Evolutionary conservation across 2,888 invertebrate species (phyloP).

Genomic region (Nomada ferruginata): DNA sequence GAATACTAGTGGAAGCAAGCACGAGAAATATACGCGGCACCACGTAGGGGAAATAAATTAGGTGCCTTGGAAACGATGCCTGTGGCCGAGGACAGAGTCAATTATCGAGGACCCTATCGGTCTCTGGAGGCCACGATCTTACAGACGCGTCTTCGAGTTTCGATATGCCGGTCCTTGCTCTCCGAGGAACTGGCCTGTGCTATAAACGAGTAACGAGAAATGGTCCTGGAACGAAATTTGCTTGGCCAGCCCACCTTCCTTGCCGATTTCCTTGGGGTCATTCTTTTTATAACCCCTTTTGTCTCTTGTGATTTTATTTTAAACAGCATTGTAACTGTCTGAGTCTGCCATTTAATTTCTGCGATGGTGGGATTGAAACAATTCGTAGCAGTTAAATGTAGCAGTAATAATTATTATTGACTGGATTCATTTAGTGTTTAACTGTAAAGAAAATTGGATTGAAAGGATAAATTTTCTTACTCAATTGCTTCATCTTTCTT

Average conservation of each 20-base stretch:
- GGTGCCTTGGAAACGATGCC: conserved; percentile 69
- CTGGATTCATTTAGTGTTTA: too few relatives aligned
- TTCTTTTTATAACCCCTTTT: not conserved
- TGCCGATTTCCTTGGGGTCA: not conserved
- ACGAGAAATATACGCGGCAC: conserved; percentile 68
- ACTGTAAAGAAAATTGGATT: too few relatives aligned
- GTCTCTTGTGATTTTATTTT: too few relatives aligned
- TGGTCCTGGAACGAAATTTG: conserved; percentile 22
- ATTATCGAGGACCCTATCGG: conserved; percentile 75
- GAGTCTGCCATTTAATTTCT: too few relatives aligned
- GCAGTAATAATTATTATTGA: too few relatives aligned
- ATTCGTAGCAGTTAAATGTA: too few relatives aligned
- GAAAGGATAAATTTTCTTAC: too few relatives aligned
- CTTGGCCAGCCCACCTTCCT: not conserved
- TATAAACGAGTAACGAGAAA: conserved; percentile 43
- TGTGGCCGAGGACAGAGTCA: conserved; percentile 77
- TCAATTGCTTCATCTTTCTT: too few relatives aligned
- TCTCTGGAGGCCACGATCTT: conserved; percentile 69
- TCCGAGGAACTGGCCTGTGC: conserved; percentile 37
- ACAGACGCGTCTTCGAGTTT: conserved; percentile 63
- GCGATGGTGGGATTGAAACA: too few relatives aligned
- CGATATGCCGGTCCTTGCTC: conserved; percentile 46
- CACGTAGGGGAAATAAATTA: conserved; percentile 76
- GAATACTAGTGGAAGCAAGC: conserved; percentile 34
- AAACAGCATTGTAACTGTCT: too few relatives aligned